Percentiles rank a stretch among this genome's conserved stretches.
These are phyloP conservation scores for Argyresthia goedartella DNA, from an alignment of 2,888 invertebrate genomes.

Conservation along the genomic window DNA sequence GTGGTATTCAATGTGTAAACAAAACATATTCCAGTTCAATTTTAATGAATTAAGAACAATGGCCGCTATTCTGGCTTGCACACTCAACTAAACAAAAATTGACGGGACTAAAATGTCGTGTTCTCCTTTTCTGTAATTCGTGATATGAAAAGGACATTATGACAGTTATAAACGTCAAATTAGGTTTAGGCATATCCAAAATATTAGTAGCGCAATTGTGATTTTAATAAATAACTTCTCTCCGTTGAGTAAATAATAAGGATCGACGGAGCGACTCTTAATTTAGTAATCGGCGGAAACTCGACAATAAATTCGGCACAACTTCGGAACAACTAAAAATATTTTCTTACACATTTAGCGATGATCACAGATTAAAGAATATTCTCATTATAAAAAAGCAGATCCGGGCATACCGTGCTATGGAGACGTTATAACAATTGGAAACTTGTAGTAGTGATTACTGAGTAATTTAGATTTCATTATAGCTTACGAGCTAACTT, in stretches of 20 bases:
- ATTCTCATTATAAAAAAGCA: slow-evolving; percentile 46
- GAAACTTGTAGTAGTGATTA: slow-evolving; percentile 68
- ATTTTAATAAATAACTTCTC: slow-evolving; percentile 67
- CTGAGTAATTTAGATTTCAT: slow-evolving; percentile 66
- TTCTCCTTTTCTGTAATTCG: no score
- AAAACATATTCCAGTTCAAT: slow-evolving; percentile 62
- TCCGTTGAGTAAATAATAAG: slow-evolving; percentile 47
- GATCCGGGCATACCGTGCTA: slow-evolving; percentile 67
- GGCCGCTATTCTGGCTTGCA: no score
- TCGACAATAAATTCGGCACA: slow-evolving; percentile 26
- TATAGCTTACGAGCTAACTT: slow-evolving; percentile 65
- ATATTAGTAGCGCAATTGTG: no score
- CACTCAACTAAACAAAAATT: no score
- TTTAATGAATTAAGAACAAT: slow-evolving; percentile 66
- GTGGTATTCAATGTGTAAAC: slow-evolving; percentile 65
- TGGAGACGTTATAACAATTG: slow-evolving; percentile 64
- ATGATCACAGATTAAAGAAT: slow-evolving; percentile 68
- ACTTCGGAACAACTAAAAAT: slow-evolving; percentile 51
- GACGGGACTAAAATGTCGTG: no score
- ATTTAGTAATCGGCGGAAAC: slow-evolving; percentile 34
- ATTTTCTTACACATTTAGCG: slow-evolving; percentile 63
- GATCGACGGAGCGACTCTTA: slow-evolving; percentile 41
- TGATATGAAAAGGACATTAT: no score
- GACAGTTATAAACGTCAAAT: no score
- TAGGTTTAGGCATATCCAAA: no score